These are phyloP conservation scores for Drosophila mayaguana DNA, from an alignment of 2,888 invertebrate genomes.

Conservation along the genomic window DNA sequence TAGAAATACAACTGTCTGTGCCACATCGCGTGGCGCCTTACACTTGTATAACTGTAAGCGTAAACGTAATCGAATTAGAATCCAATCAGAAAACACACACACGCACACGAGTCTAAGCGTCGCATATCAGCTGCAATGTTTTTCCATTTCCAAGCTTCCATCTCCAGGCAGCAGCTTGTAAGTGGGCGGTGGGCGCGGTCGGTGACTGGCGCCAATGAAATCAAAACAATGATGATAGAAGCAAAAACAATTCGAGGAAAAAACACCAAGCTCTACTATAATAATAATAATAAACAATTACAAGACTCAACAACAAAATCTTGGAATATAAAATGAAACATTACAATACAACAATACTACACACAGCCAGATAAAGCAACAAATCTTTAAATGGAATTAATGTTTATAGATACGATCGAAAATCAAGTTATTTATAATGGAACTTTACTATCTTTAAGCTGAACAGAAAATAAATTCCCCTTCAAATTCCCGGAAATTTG, in stretches of 20 bases:
- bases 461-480: background rate
- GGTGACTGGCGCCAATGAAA: conserved; percentile 65
- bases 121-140: conserved; percentile 23
- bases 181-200: background rate
- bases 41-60: conserved; percentile 40
- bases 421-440: background rate
- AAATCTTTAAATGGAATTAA: background rate
- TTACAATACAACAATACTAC: background rate
- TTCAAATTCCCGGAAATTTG: background rate
- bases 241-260: conserved; percentile 48
- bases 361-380: background rate
- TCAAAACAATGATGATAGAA: conserved; percentile 55
- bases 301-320: background rate
- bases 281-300: background rate
- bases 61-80: conserved; percentile 49
- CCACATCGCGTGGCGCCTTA: conserved; percentile 24
- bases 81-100: conserved; percentile 45
- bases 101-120: background rate
- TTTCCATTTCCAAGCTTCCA: conserved; percentile 18
- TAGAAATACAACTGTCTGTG: conserved; percentile 20
- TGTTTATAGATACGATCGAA: background rate
- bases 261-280: conserved; percentile 6
- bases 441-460: background rate
- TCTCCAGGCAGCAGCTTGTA: conserved; percentile 31
- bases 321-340: conserved; percentile 4